These are phyloP conservation scores for Cheilosia scutellata DNA, from an alignment of 2,888 invertebrate species.

Conservation along the genomic window DNA sequence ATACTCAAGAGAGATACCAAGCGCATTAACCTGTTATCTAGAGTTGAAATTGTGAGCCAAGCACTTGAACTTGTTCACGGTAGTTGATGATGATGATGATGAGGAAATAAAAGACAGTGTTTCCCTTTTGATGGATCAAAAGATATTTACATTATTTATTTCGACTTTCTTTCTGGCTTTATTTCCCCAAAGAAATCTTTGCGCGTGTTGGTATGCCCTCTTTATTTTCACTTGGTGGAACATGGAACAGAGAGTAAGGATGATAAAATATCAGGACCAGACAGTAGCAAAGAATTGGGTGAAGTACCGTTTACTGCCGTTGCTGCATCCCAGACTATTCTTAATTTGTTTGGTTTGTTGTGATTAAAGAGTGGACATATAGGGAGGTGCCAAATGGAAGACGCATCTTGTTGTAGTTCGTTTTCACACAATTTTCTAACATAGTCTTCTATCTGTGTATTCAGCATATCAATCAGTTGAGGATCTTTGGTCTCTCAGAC, in stretches of 20 bases:
- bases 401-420: background rate
- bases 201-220: background rate
- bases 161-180: background rate
- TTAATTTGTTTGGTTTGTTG: slow-evolving; percentile 24
- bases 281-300: slow-evolving; percentile 9
- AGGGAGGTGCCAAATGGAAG: slow-evolving; percentile 22
- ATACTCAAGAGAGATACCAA: no score
- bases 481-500: background rate
- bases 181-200: slow-evolving; percentile 34
- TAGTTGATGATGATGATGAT: no score
- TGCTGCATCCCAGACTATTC: slow-evolving; percentile 41
- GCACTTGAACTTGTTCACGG: no score
- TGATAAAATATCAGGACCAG: slow-evolving; percentile 18
- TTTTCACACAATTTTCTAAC: slow-evolving; percentile 1
- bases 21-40: no score
- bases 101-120: no score
- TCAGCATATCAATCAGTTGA: background rate
- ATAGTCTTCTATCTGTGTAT: slow-evolving; percentile 17
- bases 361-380: slow-evolving; percentile 24
- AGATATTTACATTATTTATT: no score
- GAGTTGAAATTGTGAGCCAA: no score
- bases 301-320: background rate
- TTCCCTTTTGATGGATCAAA: no score
- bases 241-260: slow-evolving; percentile 10
- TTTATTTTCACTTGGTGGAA: slow-evolving; percentile 18